Evolutionary conservation across 2,113 vertebrate species (phyloP).

Genomic region (Esox niger): DNA sequence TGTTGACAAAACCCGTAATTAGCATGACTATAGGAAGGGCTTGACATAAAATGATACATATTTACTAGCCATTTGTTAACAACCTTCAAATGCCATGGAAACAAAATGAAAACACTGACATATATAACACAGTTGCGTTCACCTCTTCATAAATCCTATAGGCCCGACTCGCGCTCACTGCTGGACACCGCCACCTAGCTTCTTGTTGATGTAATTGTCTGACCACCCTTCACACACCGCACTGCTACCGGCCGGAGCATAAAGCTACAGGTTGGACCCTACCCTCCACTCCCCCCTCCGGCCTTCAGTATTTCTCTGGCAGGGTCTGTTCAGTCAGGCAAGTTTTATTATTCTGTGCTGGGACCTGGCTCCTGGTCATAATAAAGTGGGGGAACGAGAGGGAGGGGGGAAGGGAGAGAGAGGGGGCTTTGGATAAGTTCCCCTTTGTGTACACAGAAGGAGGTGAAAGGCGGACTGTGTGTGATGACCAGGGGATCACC

Average conservation of each 20-base stretch:
- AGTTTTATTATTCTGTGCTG: constrained; percentile 78
- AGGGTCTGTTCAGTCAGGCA: constrained; percentile 51
- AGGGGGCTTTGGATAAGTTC: constrained; percentile 76
- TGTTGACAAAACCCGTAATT: no score
- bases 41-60: no score
- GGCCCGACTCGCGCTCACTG: neutral
- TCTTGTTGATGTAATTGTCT: constrained; percentile 1
- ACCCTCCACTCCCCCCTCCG: neutral
- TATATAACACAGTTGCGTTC: no score
- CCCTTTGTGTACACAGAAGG: constrained; percentile 87
- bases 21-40: no score
- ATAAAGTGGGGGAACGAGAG: constrained; percentile 47
- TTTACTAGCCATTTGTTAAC: no score
- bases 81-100: no score
- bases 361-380: constrained; percentile 76
- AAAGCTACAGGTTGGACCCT: constrained; percentile 14
- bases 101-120: no score
- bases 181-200: neutral
- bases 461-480: constrained; percentile 87
- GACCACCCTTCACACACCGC: constrained; percentile 8
- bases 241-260: constrained; percentile 19
- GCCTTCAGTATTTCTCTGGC: constrained; percentile 54
- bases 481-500: constrained; percentile 75
- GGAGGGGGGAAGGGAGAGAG: constrained; percentile 17
- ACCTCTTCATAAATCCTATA: neutral